phyloP scores from a whole-genome alignment of 1,140 invertebrate genomes.

The Lordiphosa collinella region DNA sequence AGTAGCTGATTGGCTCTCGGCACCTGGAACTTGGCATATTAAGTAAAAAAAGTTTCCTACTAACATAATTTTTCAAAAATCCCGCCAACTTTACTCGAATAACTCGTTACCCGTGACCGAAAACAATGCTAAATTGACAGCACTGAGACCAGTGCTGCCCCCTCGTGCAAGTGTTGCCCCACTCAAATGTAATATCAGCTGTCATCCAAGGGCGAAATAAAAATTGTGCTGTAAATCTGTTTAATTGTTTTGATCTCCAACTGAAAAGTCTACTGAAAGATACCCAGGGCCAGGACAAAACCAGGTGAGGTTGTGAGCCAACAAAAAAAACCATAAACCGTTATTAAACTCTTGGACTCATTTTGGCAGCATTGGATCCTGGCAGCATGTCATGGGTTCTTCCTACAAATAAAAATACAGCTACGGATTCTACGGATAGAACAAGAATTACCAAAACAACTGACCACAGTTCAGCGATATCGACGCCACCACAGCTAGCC shows the following conservation, averaged over 20 bases:
- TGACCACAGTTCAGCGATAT: not conserved
- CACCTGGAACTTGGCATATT: no score
- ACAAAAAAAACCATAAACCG: not conserved
- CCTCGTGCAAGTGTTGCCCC: no score
- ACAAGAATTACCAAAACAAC: not conserved
- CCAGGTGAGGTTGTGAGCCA: not conserved
- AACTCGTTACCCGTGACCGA: no score
- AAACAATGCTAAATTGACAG: no score
- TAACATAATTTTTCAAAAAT: no score
- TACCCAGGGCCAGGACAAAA: not conserved
- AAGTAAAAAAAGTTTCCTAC: no score
- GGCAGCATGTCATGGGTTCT: constrained; percentile 1
- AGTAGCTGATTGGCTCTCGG: no score
- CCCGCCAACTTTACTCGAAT: no score
- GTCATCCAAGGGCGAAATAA: not conserved
- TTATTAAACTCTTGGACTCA: not conserved
- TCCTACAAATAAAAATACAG: not conserved
- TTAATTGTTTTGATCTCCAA: not conserved
- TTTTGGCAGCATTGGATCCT: not conserved
- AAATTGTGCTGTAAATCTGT: not conserved
- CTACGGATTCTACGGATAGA: constrained; percentile 1
- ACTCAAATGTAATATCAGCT: not conserved
- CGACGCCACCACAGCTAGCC: constrained; percentile 34
- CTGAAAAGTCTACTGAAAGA: not conserved
- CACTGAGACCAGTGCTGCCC: not conserved